These are phyloP conservation scores for Sebastes vulpes DNA, from an alignment of 2,797 vertebrate genomes.

Conservation along the genomic window DNA sequence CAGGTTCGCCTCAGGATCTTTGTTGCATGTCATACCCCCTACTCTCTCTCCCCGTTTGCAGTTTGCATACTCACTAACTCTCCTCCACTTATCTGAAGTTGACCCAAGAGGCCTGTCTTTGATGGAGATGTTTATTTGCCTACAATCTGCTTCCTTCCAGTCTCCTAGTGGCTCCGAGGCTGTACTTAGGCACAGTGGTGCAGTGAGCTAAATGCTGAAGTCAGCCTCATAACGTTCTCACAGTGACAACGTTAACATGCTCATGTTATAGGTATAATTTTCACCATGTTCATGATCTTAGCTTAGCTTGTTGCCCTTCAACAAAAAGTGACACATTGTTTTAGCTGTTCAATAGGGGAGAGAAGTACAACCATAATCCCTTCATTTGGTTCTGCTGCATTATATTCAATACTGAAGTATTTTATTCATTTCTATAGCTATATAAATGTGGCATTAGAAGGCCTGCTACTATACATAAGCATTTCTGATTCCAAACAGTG, in stretches of 20 bases:
- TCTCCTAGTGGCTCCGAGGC: not conserved
- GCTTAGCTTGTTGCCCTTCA: not conserved
- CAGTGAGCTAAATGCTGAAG: not conserved
- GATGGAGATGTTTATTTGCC: conserved; percentile 22
- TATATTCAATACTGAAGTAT: not conserved
- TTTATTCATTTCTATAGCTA: not conserved
- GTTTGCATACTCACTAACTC: not conserved
- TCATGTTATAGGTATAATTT: not conserved
- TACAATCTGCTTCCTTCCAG: not conserved
- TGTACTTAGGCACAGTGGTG: not conserved
- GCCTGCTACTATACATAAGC: not conserved
- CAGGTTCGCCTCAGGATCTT: no score
- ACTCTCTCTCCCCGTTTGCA: no score
- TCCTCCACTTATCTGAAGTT: conserved; percentile 21
- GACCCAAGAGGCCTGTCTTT: conserved; percentile 6
- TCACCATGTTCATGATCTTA: not conserved
- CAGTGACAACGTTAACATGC: not conserved
- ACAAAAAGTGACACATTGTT: not conserved
- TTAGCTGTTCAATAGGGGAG: not conserved
- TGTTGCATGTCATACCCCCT: no score
- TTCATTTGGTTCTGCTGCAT: not conserved
- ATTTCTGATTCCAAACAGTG: not conserved
- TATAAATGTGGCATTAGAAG: not conserved
- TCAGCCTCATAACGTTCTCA: not conserved
- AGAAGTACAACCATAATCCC: not conserved